Evolutionary conservation across 1,140 invertebrate species (phyloP).

Genomic region (Drosophila repleta): DNA sequence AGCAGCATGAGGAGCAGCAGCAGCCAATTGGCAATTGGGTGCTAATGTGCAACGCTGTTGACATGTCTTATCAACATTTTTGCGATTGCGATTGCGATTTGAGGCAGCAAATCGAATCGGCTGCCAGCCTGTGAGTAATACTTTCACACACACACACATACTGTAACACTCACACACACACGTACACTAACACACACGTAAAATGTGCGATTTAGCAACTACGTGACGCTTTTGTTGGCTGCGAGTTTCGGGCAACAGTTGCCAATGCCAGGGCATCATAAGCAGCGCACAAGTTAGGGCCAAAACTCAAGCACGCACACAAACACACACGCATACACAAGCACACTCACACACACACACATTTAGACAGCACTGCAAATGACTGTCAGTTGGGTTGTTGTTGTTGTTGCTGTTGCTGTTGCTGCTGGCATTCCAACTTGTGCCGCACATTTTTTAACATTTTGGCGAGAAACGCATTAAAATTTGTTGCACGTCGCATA

Average conservation of each 20-base stretch:
- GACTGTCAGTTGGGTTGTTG: constrained; percentile 54
- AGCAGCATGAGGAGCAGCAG: not conserved
- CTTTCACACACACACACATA: constrained; percentile 46
- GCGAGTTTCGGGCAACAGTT: constrained; percentile 72
- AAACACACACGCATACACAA: constrained; percentile 17
- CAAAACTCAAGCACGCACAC: constrained; percentile 30
- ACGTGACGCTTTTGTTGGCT: constrained; percentile 78
- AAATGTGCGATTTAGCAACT: constrained; percentile 78
- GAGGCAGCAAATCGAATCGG: constrained; percentile 12
- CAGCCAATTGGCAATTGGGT: constrained; percentile 26
- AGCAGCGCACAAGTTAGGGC: constrained; percentile 5
- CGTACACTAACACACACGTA: constrained; percentile 20
- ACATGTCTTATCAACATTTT: constrained; percentile 73
- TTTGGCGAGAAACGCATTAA: constrained; percentile 81
- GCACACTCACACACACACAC: constrained; percentile 26
- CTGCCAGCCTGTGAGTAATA: constrained; percentile 16
- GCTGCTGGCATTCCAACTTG: constrained; percentile 73
- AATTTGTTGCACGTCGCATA: constrained; percentile 82
- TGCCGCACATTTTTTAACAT: constrained; percentile 81
- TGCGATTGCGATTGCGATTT: constrained; percentile 36
- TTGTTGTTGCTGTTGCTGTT: constrained; percentile 28
- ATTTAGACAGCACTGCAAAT: constrained; percentile 51
- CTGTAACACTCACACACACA: constrained; percentile 8
- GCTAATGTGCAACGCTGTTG: constrained; percentile 47
- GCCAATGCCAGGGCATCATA: constrained; percentile 47